Percentiles rank a stretch among this genome's conserved stretches.
Conservation (phyloP, 2,888 invertebrate genomes). For the Pharmacophagus antenor region DNA sequence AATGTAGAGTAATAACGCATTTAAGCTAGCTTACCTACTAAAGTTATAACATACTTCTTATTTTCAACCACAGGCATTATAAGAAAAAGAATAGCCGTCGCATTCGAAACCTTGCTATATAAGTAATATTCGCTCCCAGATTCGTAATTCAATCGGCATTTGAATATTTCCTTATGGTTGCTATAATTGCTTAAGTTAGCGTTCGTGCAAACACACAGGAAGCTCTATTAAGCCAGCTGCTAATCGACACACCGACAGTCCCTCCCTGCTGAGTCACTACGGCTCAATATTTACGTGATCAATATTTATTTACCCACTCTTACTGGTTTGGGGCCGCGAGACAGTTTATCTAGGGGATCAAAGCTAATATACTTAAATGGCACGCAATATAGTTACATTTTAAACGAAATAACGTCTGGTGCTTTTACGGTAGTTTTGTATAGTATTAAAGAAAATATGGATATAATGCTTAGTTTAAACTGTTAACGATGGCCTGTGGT, state of each 20-base stretch:
- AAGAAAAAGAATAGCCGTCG: neutral
- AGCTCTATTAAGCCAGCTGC: constrained; percentile 16
- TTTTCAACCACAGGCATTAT: neutral
- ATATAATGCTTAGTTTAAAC: too few species aligned
- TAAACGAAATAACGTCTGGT: neutral
- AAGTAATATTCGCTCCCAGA: constrained; percentile 8
- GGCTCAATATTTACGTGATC: constrained; percentile 12
- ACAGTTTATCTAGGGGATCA: neutral
- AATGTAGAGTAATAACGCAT: too few species aligned
- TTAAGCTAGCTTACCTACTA: too few species aligned
- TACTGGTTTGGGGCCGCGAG: neutral
- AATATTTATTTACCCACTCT: constrained; percentile 13
- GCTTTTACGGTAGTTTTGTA: neutral
- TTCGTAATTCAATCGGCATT: constrained; percentile 7
- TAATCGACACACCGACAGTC: constrained; percentile 1
- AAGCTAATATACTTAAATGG: neutral
- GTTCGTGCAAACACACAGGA: constrained; percentile 19
- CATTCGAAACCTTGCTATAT: neutral
- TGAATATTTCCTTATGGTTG: constrained; percentile 18
- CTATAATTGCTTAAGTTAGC: constrained; percentile 23
- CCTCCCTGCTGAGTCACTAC: constrained; percentile 14
- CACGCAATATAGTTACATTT: neutral
- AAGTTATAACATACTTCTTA: neutral
- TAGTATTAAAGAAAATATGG: neutral
- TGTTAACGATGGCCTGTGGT: too few species aligned